Evolutionary conservation across 2,797 vertebrate species (phyloP), one percentile per base, ranked within the genome.

Genomic region (Alosa sapidissima): DNA sequence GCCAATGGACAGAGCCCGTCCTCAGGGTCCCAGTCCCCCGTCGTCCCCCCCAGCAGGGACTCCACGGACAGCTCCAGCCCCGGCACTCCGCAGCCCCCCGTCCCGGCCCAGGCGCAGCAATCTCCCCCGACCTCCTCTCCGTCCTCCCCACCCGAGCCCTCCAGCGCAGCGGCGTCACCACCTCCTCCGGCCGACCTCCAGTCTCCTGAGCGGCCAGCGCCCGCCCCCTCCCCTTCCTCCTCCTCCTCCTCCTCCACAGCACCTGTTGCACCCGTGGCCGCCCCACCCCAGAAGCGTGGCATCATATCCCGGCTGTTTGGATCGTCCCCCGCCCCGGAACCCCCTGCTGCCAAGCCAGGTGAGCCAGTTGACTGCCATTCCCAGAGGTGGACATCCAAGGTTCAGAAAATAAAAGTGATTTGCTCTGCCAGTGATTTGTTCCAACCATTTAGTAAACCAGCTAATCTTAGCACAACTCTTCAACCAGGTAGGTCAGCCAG

Each of bases 281-380:
- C 91, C 82, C 93, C 90, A 0, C 92, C 91, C 6, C 95, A 95
- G 13, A 97, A 95, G 86, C 97, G 98, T 0, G 89, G 98, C 90
- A 96, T 99, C 86, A 99, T 99, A 0, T 97, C 98, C 0, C 95
- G 98, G 55, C 96, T 98, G 68, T 99, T 99, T 0, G 97, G 98
- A 62, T 92, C 94, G 0, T 88, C 96, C 0, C 83, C 95, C 0
- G 88, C 93, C 0, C 19, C 95, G 0, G 98, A 98, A 1, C 1
- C 90, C 60, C 87, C 95, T 10, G 84, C 87, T 16, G 19, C 90
- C 51, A 91, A 91, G 75, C 68, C 95, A 90, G 98, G 98, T 99
- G 84, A 90, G 95, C 49, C 65, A 16, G 60, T 0, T 8, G 21
- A 21, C 58, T 21, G 19, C 41, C 41, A 4, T 41, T 41, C 41